phyloP scores from a whole-genome alignment of 2,888 invertebrate species.

The Drosophila borborema region DNA sequence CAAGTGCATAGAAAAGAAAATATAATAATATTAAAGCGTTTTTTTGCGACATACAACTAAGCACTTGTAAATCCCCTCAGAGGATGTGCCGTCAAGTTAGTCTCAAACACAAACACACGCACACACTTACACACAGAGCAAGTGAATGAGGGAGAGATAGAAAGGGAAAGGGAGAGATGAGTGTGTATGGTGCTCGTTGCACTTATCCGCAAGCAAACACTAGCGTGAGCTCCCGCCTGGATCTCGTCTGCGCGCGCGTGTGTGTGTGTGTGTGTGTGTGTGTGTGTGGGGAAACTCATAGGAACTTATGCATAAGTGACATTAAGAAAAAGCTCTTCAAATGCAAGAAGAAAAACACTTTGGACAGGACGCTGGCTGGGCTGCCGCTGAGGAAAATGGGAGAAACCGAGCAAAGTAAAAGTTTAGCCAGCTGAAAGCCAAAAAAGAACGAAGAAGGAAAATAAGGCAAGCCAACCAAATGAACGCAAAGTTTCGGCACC shows the following conservation, averaged over 20 bases:
- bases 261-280: slow-evolving; percentile 27
- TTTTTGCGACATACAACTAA: slow-evolving; percentile 79
- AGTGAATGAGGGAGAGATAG: slow-evolving; percentile 4
- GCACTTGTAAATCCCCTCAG: slow-evolving; percentile 83
- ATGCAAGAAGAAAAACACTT: slow-evolving; percentile 79
- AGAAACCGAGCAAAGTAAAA: slow-evolving; percentile 64
- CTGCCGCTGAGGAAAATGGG: slow-evolving; percentile 44
- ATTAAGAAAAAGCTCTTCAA: slow-evolving; percentile 82
- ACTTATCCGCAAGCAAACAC: slow-evolving; percentile 79
- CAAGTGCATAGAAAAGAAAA: slow-evolving; percentile 72
- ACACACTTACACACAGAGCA: slow-evolving; percentile 7
- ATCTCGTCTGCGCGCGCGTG: slow-evolving; percentile 32
- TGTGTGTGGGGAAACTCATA: slow-evolving; percentile 69
- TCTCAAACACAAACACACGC: slow-evolving; percentile 74
- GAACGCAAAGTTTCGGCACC: slow-evolving; percentile 75
- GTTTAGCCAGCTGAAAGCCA: slow-evolving; percentile 67
- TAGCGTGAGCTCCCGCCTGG: slow-evolving; percentile 53
- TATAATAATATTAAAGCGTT: slow-evolving; percentile 80
- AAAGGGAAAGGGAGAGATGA: slow-evolving; percentile 14
- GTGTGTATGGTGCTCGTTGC: slow-evolving; percentile 57
- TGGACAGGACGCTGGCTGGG: slow-evolving; percentile 62
- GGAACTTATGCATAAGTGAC: slow-evolving; percentile 82
- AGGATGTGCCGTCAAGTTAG: slow-evolving; percentile 82
- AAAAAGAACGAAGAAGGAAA: slow-evolving; percentile 20
- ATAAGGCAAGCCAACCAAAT: slow-evolving; percentile 62